phyloP scores from a whole-genome alignment of 2,888 invertebrate genomes.

The Electrophaes corylata region DNA sequence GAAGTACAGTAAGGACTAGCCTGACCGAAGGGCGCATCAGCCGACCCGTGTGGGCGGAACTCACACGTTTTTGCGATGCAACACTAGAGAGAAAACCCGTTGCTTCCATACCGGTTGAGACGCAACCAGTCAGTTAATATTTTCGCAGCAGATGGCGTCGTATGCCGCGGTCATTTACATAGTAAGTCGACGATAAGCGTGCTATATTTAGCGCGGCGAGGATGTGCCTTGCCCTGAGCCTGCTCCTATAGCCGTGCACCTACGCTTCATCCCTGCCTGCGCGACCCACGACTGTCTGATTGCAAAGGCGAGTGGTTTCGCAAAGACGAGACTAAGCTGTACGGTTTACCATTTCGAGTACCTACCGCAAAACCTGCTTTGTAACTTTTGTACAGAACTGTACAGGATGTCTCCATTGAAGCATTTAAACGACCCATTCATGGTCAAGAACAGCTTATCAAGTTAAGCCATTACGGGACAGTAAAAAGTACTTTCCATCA shows the following conservation, averaged over 20 bases:
- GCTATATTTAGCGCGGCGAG: conserved; percentile 77
- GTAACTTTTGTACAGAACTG: neutral
- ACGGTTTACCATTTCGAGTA: neutral
- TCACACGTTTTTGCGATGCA: conserved; percentile 70
- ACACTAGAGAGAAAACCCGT: conserved; percentile 61
- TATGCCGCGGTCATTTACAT: conserved; percentile 82
- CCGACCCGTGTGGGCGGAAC: conserved; percentile 60
- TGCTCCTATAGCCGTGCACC: conserved; percentile 61
- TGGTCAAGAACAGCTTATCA: conserved; percentile 34
- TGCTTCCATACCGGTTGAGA: conserved; percentile 60
- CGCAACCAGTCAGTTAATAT: conserved; percentile 67
- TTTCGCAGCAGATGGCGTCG: conserved; percentile 76
- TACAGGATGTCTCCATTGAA: conserved; percentile 29
- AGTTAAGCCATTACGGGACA: conserved; percentile 31
- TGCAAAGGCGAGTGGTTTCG: conserved; percentile 1
- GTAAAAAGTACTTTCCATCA: conserved; percentile 40
- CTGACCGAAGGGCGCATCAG: conserved; percentile 23
- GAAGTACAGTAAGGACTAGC: conserved; percentile 25
- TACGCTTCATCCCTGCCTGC: conserved; percentile 47
- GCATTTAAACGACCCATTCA: conserved; percentile 25
- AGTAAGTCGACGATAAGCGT: conserved; percentile 79
- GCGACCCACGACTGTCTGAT: conserved; percentile 12
- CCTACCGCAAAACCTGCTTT: conserved; percentile 1
- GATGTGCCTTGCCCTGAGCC: conserved; percentile 58
- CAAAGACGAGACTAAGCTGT: neutral